Conservation (phyloP, 2,797 vertebrate species). For the Acipenser ruthenus region DNA sequence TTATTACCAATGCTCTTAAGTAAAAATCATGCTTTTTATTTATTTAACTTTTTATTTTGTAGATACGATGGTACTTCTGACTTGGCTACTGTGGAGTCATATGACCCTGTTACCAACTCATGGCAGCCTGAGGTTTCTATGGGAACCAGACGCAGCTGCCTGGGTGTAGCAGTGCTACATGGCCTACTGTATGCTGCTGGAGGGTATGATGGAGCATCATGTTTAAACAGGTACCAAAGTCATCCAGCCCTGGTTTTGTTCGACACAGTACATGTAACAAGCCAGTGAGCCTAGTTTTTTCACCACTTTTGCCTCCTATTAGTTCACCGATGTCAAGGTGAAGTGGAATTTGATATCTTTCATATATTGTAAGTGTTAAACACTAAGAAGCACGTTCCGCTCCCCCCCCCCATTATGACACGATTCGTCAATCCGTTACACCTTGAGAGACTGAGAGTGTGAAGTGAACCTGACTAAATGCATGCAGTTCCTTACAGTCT, state of each 20-base stretch:
- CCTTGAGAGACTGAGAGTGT: background rate
- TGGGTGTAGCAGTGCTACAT: constrained; percentile 87
- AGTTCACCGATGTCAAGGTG: too few relatives aligned
- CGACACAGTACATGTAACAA: background rate
- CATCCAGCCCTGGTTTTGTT: background rate
- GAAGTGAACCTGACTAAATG: background rate
- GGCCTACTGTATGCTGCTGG: constrained; percentile 90
- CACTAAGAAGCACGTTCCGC: background rate
- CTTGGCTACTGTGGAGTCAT: constrained; percentile 90
- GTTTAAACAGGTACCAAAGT: constrained; percentile 83
- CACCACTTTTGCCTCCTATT: too few relatives aligned
- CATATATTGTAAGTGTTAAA: background rate
- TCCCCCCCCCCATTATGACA: background rate
- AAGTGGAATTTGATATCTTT: background rate
- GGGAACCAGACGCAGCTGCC: constrained; percentile 92
- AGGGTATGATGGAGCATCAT: constrained; percentile 94
- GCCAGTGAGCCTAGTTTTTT: too few relatives aligned
- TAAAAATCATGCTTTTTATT: too few relatives aligned
- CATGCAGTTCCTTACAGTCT: background rate
- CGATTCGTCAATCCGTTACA: background rate
- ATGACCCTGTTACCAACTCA: constrained; percentile 88
- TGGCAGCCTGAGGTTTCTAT: constrained; percentile 97
- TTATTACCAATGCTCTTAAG: too few relatives aligned
- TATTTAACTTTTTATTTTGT: background rate
- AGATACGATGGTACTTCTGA: constrained; percentile 97